These are phyloP conservation scores for Petrolisthes manimaculis DNA, from an alignment of 2,888 invertebrate species.

Conservation along the genomic window DNA sequence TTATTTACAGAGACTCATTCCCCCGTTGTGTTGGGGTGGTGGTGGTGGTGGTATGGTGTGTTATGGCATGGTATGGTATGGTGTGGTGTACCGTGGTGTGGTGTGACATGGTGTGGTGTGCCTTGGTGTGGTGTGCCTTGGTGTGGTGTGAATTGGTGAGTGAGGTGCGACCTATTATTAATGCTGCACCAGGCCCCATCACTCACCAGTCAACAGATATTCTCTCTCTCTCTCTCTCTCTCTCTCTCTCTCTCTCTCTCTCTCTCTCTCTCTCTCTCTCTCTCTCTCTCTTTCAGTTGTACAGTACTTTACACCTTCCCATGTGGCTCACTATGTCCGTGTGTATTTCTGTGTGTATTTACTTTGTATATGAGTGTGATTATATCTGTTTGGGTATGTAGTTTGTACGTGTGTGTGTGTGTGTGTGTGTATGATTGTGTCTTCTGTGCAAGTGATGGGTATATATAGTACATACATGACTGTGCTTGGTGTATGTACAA, in stretches of 20 bases:
- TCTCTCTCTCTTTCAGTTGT: neutral
- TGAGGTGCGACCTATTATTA: neutral
- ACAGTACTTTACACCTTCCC: neutral
- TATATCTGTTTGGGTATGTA: neutral
- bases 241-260: constrained; percentile 18
- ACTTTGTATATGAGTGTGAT: neutral
- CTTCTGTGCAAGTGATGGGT: too few relatives aligned
- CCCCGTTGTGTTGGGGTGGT: neutral
- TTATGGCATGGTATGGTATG: neutral
- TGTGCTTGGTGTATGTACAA: neutral
- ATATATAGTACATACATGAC: too few relatives aligned
- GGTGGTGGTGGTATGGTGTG: neutral
- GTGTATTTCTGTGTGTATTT: neutral
- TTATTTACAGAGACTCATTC: too few relatives aligned
- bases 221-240: constrained; percentile 9
- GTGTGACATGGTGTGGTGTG: neutral
- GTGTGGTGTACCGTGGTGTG: neutral
- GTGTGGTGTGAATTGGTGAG: neutral
- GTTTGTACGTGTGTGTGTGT: neutral
- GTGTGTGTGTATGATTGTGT: neutral
- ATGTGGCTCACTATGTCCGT: neutral
- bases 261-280: constrained; percentile 18
- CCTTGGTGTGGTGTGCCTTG: neutral
- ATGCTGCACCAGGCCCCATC: neutral
- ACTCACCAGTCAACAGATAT: neutral